Conservation (phyloP, 2,888 invertebrate genomes). For the Dione juno region DNA sequence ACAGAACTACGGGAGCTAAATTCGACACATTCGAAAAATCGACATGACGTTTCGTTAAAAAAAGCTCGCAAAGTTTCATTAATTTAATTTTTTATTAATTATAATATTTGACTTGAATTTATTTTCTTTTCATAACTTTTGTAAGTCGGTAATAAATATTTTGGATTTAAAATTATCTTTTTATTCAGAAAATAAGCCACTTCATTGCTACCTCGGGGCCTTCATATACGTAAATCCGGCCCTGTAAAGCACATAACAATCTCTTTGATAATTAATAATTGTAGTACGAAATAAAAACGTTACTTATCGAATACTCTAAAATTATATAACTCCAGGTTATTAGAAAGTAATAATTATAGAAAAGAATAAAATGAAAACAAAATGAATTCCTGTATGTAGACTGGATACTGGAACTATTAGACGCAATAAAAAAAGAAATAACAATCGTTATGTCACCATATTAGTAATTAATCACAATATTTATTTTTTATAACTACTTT, state of each 20-base stretch:
- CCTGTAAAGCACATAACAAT: not conserved
- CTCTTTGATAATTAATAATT: not conserved
- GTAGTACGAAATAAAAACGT: not conserved
- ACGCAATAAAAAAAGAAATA: conserved; percentile 29
- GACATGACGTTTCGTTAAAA: too few relatives aligned
- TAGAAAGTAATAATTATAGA: not conserved
- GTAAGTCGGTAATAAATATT: too few relatives aligned
- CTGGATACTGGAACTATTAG: conserved; percentile 18
- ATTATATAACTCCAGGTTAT: conserved; percentile 5
- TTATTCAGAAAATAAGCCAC: too few relatives aligned
- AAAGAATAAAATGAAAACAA: not conserved
- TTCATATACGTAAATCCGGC: too few relatives aligned
- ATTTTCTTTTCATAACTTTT: too few relatives aligned
- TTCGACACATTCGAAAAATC: too few relatives aligned
- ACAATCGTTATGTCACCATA: conserved; percentile 43
- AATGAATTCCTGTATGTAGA: not conserved
- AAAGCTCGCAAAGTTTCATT: too few relatives aligned
- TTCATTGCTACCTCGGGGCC: too few relatives aligned
- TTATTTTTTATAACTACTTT: conserved; percentile 44
- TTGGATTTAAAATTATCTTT: too few relatives aligned
- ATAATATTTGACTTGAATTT: too few relatives aligned
- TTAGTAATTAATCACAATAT: conserved; percentile 42
- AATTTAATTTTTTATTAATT: too few relatives aligned
- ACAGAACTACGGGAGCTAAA: too few relatives aligned
- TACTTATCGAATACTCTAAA: not conserved